phyloP scores from a whole-genome alignment of 1,140 invertebrate genomes.

The Aporrectodea caliginosa region DNA sequence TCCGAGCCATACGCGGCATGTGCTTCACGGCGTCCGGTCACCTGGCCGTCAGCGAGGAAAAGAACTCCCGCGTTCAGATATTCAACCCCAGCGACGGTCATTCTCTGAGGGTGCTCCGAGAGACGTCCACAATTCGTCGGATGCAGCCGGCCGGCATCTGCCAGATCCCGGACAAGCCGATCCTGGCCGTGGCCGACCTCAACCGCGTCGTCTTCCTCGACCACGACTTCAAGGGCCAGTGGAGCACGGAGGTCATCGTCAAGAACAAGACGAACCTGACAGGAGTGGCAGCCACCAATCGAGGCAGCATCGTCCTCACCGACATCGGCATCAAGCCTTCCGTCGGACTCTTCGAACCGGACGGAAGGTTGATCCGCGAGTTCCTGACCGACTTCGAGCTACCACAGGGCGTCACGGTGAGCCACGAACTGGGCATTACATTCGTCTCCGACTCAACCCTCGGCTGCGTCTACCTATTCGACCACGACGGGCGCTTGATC shows the following conservation, averaged over 20 bases:
- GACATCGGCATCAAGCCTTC: neutral
- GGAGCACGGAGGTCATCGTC: neutral
- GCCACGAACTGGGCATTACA: neutral
- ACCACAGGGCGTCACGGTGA: neutral
- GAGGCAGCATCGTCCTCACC: neutral
- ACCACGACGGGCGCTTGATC: neutral
- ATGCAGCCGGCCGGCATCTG: neutral
- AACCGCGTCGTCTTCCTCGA: neutral
- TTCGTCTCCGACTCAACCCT: neutral
- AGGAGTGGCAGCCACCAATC: neutral
- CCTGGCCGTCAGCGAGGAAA: neutral
- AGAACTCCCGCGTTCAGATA: neutral
- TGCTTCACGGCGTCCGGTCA: neutral
- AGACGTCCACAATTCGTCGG: neutral
- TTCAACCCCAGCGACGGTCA: neutral
- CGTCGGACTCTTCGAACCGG: neutral
- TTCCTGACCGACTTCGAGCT: neutral
- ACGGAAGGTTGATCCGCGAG: neutral
- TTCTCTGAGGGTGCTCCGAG: neutral
- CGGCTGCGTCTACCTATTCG: neutral
- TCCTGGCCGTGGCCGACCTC: neutral
- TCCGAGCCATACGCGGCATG: neutral
- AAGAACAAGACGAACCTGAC: neutral
- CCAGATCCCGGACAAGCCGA: neutral
- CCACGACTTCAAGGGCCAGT: neutral